Conservation (phyloP, 23 tunicate genomes). For the Oikopleura dioica region DNA sequence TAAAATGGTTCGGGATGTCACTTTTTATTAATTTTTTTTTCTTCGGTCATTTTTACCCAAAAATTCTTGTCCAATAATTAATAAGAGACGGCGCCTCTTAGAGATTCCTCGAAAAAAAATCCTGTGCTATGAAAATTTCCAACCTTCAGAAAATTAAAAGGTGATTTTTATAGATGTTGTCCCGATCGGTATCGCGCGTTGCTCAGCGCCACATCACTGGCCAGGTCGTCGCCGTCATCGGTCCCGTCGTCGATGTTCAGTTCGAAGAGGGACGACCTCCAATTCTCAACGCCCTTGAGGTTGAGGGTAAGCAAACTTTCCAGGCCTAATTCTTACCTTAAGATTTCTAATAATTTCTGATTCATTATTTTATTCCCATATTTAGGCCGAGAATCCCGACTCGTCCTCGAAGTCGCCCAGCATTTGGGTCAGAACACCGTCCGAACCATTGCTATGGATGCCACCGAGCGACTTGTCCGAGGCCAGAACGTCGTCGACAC, state of each 20-base stretch:
- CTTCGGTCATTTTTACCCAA: too few species aligned
- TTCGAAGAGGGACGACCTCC: constrained; percentile 83
- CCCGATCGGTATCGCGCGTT: too few species aligned
- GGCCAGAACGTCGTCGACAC: constrained; percentile 89
- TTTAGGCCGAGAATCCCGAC: constrained; percentile 51
- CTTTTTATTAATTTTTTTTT: too few species aligned
- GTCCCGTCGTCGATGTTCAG: constrained; percentile 98
- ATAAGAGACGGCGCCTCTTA: too few species aligned
- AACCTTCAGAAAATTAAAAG: too few species aligned
- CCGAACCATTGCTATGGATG: constrained; percentile 99
- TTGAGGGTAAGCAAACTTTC: constrained; percentile 22
- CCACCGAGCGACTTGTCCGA: constrained; percentile 88
- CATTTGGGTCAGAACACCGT: constrained; percentile 99
- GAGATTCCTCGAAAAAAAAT: too few species aligned
- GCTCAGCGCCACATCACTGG: too few species aligned
- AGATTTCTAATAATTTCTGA: background rate
- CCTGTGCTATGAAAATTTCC: too few species aligned
- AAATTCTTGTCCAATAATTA: too few species aligned
- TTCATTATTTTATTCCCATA: background rate
- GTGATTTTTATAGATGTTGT: too few species aligned
- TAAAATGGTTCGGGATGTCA: too few species aligned
- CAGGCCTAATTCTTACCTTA: background rate
- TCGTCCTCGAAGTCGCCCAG: constrained; percentile 98
- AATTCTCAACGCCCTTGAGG: constrained; percentile 92
- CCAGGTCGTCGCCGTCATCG: constrained; percentile 88